Conservation (phyloP, 2,113 vertebrate species). For the Mesoclemmys tuberculata region DNA sequence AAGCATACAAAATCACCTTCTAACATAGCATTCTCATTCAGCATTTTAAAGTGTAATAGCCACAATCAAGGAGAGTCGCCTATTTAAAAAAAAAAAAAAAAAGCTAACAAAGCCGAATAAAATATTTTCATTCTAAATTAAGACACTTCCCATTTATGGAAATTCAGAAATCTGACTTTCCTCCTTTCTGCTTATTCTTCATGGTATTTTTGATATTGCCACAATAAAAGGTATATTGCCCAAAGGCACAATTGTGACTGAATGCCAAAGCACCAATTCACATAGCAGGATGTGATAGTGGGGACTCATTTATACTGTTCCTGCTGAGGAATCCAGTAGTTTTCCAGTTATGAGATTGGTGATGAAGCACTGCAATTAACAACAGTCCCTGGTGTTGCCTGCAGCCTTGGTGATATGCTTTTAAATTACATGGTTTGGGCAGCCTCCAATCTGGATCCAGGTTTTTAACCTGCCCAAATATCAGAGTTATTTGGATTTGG, state of each 20-base stretch:
- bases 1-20: background rate
- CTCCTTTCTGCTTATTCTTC: background rate
- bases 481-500: background rate
- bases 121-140: background rate
- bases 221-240: background rate
- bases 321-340: background rate
- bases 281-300: background rate
- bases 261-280: background rate
- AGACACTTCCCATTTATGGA: background rate
- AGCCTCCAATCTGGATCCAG: background rate
- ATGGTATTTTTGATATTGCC: background rate
- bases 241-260: background rate
- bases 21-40: background rate
- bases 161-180: background rate
- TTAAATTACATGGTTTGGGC: background rate
- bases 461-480: background rate
- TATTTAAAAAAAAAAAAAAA: background rate
- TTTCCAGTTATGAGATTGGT: background rate
- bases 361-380: background rate
- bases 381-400: background rate
- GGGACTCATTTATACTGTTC: background rate
- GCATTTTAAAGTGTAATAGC: background rate
- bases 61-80: rapidly evolving
- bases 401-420: background rate
- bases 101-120: background rate